Evolutionary conservation across 2,888 invertebrate species (phyloP).

Genomic region (Bombylius discolor): DNA sequence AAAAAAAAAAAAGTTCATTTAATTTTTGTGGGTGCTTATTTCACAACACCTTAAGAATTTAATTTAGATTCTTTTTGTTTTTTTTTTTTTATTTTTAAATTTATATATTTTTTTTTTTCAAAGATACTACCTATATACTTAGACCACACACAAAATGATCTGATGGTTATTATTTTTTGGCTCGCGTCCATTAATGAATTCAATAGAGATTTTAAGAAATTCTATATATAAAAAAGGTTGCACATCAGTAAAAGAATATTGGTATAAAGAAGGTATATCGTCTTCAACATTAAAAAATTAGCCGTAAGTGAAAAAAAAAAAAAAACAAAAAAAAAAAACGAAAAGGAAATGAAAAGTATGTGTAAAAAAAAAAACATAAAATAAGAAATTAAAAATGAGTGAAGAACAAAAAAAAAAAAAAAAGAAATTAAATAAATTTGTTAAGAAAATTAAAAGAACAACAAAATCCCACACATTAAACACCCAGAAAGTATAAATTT

Average conservation of each 20-base stretch:
- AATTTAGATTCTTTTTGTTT: neutral
- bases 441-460: neutral
- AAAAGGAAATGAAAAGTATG: neutral
- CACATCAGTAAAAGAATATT: too few species aligned
- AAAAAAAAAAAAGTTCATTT: too few species aligned
- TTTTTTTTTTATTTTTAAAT: neutral
- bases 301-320: too few species aligned
- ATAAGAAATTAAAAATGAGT: neutral
- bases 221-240: too few species aligned
- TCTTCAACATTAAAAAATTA: too few species aligned
- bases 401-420: too few species aligned
- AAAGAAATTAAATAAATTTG: too few species aligned
- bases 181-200: constrained; percentile 15
- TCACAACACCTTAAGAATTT: constrained; percentile 11
- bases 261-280: too few species aligned
- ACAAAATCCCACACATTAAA: neutral
- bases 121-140: neutral
- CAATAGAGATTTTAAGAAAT: neutral
- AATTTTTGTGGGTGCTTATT: neutral
- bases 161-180: constrained; percentile 14
- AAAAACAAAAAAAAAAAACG: too few species aligned
- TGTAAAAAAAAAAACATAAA: neutral
- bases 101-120: too few species aligned
- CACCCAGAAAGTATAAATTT: neutral
- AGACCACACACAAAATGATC: constrained; percentile 14